phyloP scores from a whole-genome alignment of 2,113 vertebrate genomes.

The Cryptotis parvus region DNA sequence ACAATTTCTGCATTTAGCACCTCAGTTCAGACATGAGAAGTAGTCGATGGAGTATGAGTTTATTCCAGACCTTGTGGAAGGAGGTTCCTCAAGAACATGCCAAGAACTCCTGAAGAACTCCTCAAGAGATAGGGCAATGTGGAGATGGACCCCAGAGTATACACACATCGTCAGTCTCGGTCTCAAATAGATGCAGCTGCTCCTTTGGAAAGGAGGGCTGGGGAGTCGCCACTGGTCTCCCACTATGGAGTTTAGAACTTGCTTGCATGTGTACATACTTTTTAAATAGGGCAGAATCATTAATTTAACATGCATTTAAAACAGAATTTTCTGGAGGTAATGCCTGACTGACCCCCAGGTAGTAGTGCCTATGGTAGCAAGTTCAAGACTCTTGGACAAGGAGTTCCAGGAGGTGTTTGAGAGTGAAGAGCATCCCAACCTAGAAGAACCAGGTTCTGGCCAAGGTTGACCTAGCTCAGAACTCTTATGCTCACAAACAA shows the following conservation, averaged over 20 bases:
- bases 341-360: not conserved
- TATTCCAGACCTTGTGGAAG: not conserved
- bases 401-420: not conserved
- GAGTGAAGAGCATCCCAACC: not conserved
- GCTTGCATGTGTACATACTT: not conserved
- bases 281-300: not conserved
- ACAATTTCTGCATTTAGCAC: not conserved
- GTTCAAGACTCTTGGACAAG: too few species aligned
- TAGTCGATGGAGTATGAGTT: not conserved
- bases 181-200: not conserved
- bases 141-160: not conserved
- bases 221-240: not conserved
- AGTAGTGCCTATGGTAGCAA: not conserved
- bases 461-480: not conserved
- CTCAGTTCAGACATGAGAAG: not conserved
- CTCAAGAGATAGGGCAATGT: not conserved
- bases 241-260: not conserved
- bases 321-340: not conserved
- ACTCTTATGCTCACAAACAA: not conserved
- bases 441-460: not conserved
- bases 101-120: too few species aligned
- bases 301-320: not conserved
- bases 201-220: not conserved
- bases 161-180: accelerated
- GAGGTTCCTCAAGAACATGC: not conserved